Percentiles rank a stretch among this genome's conserved stretches.
These are phyloP conservation scores for Chrysemys picta DNA, from an alignment of 2,113 vertebrate species.

Conservation along the genomic window DNA sequence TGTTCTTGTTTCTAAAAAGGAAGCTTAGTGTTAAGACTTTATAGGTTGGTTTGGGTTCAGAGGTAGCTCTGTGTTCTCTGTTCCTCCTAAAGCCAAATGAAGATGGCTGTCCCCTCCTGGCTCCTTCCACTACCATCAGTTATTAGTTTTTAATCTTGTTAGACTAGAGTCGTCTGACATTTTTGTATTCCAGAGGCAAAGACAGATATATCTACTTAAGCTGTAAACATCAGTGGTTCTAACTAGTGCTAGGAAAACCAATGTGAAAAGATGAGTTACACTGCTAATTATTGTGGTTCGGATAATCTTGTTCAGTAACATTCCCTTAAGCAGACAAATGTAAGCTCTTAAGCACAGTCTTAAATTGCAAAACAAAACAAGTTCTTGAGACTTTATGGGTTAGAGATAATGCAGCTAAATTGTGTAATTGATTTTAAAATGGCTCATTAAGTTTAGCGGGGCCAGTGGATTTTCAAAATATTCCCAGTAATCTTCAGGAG, in stretches of 20 bases:
- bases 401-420: conserved; percentile 10
- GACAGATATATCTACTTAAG: background rate
- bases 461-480: background rate
- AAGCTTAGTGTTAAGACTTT: conserved; percentile 1
- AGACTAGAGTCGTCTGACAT: background rate
- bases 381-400: background rate
- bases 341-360: background rate
- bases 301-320: background rate
- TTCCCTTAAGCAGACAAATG: background rate
- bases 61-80: rapidly evolving
- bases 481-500: conserved; percentile 29
- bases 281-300: background rate
- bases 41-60: background rate
- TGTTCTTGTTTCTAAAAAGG: conserved; percentile 8
- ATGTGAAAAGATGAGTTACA: background rate
- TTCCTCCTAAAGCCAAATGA: background rate
- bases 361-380: background rate
- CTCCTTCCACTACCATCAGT: background rate
- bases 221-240: background rate
- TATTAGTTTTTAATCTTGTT: background rate
- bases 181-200: background rate
- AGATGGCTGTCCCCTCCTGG: background rate
- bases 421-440: background rate
- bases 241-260: background rate
- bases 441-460: conserved; percentile 13